These are phyloP conservation scores for Numida meleagris DNA, from an alignment of 2,113 vertebrate species.

Conservation along the genomic window DNA sequence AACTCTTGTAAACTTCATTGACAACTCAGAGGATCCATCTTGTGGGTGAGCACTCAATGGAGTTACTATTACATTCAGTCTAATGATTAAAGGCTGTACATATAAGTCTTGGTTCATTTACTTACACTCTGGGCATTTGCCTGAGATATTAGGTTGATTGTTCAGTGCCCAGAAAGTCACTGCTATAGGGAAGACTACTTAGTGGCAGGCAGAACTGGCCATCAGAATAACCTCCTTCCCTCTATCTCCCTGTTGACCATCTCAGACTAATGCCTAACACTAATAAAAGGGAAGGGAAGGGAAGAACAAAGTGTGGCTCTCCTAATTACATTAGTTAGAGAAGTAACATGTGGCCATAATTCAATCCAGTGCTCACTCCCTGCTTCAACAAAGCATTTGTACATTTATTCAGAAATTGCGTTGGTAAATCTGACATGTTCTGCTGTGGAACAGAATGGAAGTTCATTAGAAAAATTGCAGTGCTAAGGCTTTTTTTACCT, in stretches of 20 bases:
- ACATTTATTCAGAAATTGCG: slow-evolving; percentile 8
- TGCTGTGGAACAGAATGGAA: background rate
- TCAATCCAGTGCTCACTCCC: background rate
- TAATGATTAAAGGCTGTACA: background rate
- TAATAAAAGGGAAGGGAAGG: background rate
- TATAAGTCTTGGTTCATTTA: background rate
- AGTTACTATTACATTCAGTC: background rate
- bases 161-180: background rate
- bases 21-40: background rate
- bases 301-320: background rate
- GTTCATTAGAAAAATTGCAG: slow-evolving; percentile 38
- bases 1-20: background rate
- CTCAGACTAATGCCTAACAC: background rate
- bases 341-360: background rate
- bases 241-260: background rate
- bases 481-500: background rate
- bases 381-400: background rate
- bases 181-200: background rate
- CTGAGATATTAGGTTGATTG: rapidly evolving
- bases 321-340: background rate
- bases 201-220: background rate
- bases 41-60: background rate
- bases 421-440: background rate
- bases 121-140: background rate
- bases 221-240: background rate